A percentile compares a stretch with the other conserved stretches of the same genome.
Evolutionary conservation across 2,797 vertebrate genomes (phyloP).

Genomic region (Sebastes matsubarae): DNA sequence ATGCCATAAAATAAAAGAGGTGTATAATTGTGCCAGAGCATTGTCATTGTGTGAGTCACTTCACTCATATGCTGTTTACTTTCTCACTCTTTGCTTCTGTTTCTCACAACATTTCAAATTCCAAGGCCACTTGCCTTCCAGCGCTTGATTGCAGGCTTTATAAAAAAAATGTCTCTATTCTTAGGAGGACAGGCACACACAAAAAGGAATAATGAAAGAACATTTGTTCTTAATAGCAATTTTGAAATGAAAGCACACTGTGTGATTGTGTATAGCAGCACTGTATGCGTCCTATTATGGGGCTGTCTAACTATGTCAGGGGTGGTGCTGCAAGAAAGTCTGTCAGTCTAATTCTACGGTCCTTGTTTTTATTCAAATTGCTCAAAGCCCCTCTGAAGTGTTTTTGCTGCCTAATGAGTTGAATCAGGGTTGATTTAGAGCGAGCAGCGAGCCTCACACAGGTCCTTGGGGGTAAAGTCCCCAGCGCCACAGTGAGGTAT

Average conservation of each 20-base stretch:
- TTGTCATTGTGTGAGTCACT: constrained; percentile 20
- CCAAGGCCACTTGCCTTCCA: constrained; percentile 42
- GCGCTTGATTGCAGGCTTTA: constrained; percentile 56
- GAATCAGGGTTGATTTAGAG: constrained; percentile 48
- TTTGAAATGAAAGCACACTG: constrained; percentile 49
- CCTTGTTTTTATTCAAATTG: constrained; percentile 47
- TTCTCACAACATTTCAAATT: constrained; percentile 41
- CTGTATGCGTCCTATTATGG: constrained; percentile 39
- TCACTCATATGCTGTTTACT: constrained; percentile 29
- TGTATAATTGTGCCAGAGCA: constrained; percentile 15
- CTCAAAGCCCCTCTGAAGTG: constrained; percentile 11
- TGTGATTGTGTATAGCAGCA: constrained; percentile 17
- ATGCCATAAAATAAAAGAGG: not conserved
- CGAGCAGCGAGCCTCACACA: constrained; percentile 20
- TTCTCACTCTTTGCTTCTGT: constrained; percentile 22
- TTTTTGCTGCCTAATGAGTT: constrained; percentile 32
- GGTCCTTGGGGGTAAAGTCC: constrained; percentile 50
- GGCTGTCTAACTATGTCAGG: constrained; percentile 52
- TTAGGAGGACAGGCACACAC: constrained; percentile 22
- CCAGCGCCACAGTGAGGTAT: constrained; percentile 40
- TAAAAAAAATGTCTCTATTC: constrained; percentile 47
- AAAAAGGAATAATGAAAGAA: constrained; percentile 44
- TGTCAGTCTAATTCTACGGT: constrained; percentile 44
- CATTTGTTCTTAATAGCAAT: constrained; percentile 59
- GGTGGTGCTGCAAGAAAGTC: constrained; percentile 27